phyloP scores from a whole-genome alignment of 2,113 vertebrate genomes.

The Progne subis region DNA sequence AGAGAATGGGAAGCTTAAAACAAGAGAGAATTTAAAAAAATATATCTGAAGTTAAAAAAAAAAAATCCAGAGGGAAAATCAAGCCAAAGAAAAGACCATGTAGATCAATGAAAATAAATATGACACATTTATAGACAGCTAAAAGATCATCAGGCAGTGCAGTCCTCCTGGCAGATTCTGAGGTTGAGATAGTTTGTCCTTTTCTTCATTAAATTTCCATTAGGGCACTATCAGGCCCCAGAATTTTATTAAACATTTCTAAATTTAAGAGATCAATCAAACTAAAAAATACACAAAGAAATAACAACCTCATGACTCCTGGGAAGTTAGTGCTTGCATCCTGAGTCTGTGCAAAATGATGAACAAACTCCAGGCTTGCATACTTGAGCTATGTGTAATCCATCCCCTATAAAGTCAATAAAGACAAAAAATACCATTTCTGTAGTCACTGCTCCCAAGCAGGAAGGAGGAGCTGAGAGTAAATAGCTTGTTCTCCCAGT shows the following conservation, averaged over 20 bases:
- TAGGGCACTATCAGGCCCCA: neutral
- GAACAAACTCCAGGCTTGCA: neutral
- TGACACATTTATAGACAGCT: neutral
- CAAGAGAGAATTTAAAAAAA: neutral
- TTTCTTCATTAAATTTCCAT: neutral
- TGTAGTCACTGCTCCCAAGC: neutral
- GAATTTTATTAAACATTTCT: neutral
- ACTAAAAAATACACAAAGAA: neutral
- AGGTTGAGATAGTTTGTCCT: neutral
- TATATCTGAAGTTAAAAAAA: neutral
- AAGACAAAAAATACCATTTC: neutral
- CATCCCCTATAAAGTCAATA: neutral
- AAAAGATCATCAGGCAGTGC: neutral
- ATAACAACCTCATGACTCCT: neutral
- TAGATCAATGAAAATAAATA: neutral
- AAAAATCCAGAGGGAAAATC: neutral
- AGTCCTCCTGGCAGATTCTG: neutral
- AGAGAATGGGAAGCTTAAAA: neutral
- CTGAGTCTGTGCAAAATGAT: neutral
- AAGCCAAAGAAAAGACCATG: neutral
- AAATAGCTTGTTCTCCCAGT: neutral
- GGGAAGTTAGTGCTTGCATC: neutral
- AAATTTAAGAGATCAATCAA: neutral
- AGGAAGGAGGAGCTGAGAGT: neutral
- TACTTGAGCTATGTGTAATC: neutral